Percentiles rank a stretch among this genome's conserved stretches.
Evolutionary conservation across 2,888 invertebrate genomes (phyloP).

Genomic region (Copidosoma aretas): DNA sequence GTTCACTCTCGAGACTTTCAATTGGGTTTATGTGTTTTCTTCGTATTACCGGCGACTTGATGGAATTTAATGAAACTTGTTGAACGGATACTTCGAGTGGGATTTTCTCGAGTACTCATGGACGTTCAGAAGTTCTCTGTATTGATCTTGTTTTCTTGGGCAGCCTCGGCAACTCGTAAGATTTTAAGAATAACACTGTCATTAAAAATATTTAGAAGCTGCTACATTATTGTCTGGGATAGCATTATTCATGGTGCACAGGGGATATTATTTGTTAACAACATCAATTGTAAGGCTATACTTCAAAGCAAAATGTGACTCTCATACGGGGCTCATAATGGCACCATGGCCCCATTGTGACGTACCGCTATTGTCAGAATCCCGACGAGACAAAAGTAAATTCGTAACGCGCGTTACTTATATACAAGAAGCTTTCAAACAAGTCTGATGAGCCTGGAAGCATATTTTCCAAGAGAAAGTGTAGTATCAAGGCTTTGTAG

Average conservation of each 20-base stretch:
- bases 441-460: slow-evolving; percentile 39
- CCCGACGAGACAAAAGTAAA: slow-evolving; percentile 39
- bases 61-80: slow-evolving; percentile 31
- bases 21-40: slow-evolving; percentile 37
- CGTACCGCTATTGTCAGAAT: slow-evolving; percentile 28
- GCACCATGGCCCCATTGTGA: too few species aligned
- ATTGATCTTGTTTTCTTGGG: background rate
- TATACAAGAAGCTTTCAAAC: slow-evolving; percentile 38
- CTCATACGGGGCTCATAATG: too few species aligned
- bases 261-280: too few species aligned
- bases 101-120: slow-evolving; percentile 7
- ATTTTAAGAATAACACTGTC: too few species aligned
- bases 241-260: too few species aligned
- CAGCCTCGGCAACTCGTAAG: too few species aligned
- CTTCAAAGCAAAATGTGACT: too few species aligned
- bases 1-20: slow-evolving; percentile 32
- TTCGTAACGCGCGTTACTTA: slow-evolving; percentile 39
- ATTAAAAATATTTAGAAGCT: too few species aligned
- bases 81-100: background rate
- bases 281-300: too few species aligned
- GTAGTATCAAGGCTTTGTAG: too few species aligned
- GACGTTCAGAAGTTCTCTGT: background rate
- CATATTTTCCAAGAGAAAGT: slow-evolving; percentile 19
- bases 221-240: too few species aligned
- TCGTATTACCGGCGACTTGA: slow-evolving; percentile 17